These are phyloP conservation scores for Notothenia rossii DNA, from an alignment of 2,113 vertebrate species.

Conservation along the genomic window DNA sequence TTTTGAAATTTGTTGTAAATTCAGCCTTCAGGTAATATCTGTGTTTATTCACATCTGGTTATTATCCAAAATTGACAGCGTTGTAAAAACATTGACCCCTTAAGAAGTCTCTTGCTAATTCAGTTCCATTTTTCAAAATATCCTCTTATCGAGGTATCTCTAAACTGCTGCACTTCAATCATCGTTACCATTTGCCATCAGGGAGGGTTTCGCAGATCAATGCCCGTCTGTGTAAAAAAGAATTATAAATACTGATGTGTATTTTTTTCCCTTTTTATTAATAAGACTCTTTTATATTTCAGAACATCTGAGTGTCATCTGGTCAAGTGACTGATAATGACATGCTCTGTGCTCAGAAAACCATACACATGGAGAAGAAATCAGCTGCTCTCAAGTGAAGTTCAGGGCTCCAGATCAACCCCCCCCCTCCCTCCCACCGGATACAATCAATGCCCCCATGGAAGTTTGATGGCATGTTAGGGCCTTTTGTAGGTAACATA, in stretches of 20 bases:
- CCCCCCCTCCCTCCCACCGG: background rate
- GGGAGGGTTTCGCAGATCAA: constrained; percentile 30
- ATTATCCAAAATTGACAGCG: constrained; percentile 38
- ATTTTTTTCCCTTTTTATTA: constrained; percentile 24
- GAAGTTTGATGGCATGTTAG: too few species aligned
- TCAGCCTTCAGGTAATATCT: constrained; percentile 31
- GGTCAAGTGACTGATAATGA: constrained; percentile 1
- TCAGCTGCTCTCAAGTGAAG: constrained; percentile 19
- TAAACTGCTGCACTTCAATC: constrained; percentile 3
- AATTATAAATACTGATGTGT: background rate
- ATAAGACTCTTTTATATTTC: constrained; percentile 23
- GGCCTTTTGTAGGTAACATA: too few species aligned
- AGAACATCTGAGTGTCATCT: constrained; percentile 36
- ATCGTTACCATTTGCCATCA: constrained; percentile 26
- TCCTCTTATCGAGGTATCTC: constrained; percentile 30
- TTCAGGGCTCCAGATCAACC: background rate
- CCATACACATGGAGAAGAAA: constrained; percentile 12
- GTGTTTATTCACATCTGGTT: constrained; percentile 53
- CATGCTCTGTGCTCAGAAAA: constrained; percentile 15
- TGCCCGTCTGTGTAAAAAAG: constrained; percentile 1
- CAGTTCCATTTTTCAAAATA: constrained; percentile 24
- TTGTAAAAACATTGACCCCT: constrained; percentile 44
- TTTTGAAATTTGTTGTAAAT: constrained; percentile 38
- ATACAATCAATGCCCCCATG: background rate
- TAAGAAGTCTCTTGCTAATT: constrained; percentile 16